Evolutionary conservation across 1,140 invertebrate species (phyloP), one percentile per base, ranked within the genome.

Genomic region (Cotesia typhae): DNA sequence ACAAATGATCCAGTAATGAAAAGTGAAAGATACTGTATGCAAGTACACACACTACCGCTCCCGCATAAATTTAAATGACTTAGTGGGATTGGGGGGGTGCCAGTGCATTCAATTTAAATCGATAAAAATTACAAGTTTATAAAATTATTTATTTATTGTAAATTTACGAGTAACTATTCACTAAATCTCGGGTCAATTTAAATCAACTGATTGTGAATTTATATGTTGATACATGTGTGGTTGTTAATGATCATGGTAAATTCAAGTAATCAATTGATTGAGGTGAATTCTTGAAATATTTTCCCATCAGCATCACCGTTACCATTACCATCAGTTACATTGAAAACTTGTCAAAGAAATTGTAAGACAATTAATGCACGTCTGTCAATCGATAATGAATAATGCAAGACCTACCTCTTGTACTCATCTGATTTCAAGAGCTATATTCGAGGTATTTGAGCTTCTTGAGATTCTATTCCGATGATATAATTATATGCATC

Each of bases 21-120:
- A 87, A 87, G 85, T 87, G 85, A 87, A 87, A 87, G 86, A 87
- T 87, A 87, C 86, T 82, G 84, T 83, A 57, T 41, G 79, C 78
- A 76, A 77, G 41, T 47, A 47, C 10, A 47, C 41, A 47, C 10
- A 47, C 10, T 47, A 75, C 71, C 73, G 79, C 77, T 73, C 65
- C 79, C 84, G 85, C 83, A 87, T 87, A 87, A 87, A 87, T 87
- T 87, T 86, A 83, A 85, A 87, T 87, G 86, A 87, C 87, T 87
- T 87, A 87, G 83, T 86, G 83, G 83, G 81, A 76, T 80, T 77
- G 82, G 82, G 78, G 78, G 77, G 74, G 79, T 71, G 73, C 78
- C 41, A 10, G 80, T 78, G 74, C 79, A 82, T 83, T 83, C 79
- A 84, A 84, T 82, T 80, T 76, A 77, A 82, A 84, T 85, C 83